Percentiles rank a stretch among this genome's conserved stretches.
These are phyloP conservation scores for Nomia melanderi DNA, from an alignment of 1,140 invertebrate genomes.

Conservation along the genomic window DNA sequence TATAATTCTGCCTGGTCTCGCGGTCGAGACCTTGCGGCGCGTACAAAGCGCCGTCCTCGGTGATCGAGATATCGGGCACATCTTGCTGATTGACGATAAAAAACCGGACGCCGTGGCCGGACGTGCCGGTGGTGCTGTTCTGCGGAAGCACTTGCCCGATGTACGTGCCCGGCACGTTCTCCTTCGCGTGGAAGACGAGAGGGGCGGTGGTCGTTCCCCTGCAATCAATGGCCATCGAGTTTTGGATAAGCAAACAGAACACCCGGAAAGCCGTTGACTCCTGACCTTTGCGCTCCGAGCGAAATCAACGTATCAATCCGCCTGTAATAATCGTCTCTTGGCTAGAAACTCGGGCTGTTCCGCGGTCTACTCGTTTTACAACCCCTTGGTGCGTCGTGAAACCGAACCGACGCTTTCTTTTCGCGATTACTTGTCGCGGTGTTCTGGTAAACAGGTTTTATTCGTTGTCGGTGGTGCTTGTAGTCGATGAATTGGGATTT, in stretches of 20 bases:
- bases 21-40: slow-evolving; percentile 88
- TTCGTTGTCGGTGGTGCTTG: too few relatives aligned
- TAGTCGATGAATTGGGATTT: too few relatives aligned
- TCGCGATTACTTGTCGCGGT: not conserved
- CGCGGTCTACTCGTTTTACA: not conserved
- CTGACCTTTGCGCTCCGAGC: slow-evolving; percentile 29
- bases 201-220: slow-evolving; percentile 85
- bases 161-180: slow-evolving; percentile 88
- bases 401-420: not conserved
- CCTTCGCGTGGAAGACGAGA: slow-evolving; percentile 88
- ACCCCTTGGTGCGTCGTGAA: not conserved
- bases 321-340: not conserved
- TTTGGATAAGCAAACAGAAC: slow-evolving; percentile 32
- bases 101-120: slow-evolving; percentile 81
- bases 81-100: slow-evolving; percentile 91
- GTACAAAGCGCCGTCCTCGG: slow-evolving; percentile 89
- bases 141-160: slow-evolving; percentile 88
- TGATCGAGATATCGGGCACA: slow-evolving; percentile 88
- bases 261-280: not conserved
- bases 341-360: not conserved
- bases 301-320: slow-evolving; percentile 32
- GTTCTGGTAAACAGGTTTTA: too few relatives aligned
- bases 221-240: slow-evolving; percentile 66
- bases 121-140: slow-evolving; percentile 80
- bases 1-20: slow-evolving; percentile 87